Evolutionary conservation across 2,888 invertebrate genomes (phyloP).

Genomic region (Agrypnus murinus): DNA sequence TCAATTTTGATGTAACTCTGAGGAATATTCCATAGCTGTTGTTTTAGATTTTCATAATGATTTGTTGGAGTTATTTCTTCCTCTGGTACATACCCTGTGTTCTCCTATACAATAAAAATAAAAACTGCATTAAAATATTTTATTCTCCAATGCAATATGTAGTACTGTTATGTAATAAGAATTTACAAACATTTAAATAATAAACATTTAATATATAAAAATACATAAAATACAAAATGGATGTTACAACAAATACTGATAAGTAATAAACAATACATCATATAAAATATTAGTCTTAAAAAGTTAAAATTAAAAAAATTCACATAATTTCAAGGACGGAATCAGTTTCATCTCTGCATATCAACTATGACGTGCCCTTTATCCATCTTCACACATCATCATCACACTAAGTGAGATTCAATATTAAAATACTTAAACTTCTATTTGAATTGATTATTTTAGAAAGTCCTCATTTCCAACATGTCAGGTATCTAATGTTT

Average conservation of each 20-base stretch:
- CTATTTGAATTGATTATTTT: too few species aligned
- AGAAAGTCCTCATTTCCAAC: too few species aligned
- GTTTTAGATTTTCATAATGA: conserved; percentile 83
- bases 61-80: conserved; percentile 79
- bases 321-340: too few species aligned
- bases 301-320: neutral
- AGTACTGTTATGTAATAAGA: neutral
- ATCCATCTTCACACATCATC: too few species aligned
- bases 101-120: conserved; percentile 73
- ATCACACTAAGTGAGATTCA: too few species aligned
- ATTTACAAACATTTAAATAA: neutral
- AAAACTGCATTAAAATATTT: neutral
- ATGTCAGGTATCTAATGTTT: too few species aligned
- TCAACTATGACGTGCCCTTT: too few species aligned
- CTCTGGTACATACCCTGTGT: conserved; percentile 85
- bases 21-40: conserved; percentile 84
- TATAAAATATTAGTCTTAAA: neutral
- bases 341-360: too few species aligned
- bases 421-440: too few species aligned
- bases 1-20: conserved; percentile 83
- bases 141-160: neutral
- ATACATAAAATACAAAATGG: neutral
- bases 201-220: conserved; percentile 17
- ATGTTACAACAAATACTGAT: neutral
- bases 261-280: conserved; percentile 6